phyloP scores from a whole-genome alignment of 1,140 invertebrate genomes.

The Tetragnatha versicolor region DNA sequence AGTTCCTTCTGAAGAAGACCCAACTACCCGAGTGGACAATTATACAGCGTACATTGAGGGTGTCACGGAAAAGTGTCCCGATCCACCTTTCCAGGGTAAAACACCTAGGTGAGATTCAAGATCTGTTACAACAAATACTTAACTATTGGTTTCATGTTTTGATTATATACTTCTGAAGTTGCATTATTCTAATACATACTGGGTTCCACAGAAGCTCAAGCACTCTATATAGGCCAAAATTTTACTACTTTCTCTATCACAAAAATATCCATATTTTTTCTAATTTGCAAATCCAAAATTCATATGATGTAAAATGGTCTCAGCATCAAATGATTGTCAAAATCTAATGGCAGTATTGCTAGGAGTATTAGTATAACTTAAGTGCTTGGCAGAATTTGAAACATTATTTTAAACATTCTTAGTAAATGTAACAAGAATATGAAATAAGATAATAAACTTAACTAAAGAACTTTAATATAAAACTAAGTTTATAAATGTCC shows the following conservation, averaged over 20 bases:
- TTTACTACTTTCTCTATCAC: not conserved
- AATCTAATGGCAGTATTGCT: too few species aligned
- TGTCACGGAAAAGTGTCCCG: slow-evolving; percentile 48
- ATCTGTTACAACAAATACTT: not conserved
- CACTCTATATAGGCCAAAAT: not conserved
- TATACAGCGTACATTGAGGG: slow-evolving; percentile 62
- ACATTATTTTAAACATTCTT: too few species aligned
- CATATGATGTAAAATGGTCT: too few species aligned
- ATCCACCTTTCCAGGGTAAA: slow-evolving; percentile 53
- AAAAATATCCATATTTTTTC: too few species aligned
- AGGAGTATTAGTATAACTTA: too few species aligned
- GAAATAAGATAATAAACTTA: too few species aligned
- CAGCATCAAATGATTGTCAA: too few species aligned
- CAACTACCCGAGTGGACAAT: slow-evolving; percentile 55
- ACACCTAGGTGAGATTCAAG: slow-evolving; percentile 56
- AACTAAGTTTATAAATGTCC: too few species aligned
- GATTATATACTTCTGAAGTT: not conserved
- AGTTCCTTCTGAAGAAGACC: slow-evolving; percentile 69
- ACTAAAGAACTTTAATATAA: too few species aligned
- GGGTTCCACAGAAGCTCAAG: not conserved
- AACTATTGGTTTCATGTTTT: not conserved
- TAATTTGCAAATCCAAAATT: too few species aligned
- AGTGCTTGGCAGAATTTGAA: too few species aligned
- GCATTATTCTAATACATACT: not conserved
- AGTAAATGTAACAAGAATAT: too few species aligned